A percentile compares a stretch with the other conserved stretches of the same genome.
phyloP scores from a whole-genome alignment of 2,888 invertebrate species.

The Yponomeuta cagnagella region DNA sequence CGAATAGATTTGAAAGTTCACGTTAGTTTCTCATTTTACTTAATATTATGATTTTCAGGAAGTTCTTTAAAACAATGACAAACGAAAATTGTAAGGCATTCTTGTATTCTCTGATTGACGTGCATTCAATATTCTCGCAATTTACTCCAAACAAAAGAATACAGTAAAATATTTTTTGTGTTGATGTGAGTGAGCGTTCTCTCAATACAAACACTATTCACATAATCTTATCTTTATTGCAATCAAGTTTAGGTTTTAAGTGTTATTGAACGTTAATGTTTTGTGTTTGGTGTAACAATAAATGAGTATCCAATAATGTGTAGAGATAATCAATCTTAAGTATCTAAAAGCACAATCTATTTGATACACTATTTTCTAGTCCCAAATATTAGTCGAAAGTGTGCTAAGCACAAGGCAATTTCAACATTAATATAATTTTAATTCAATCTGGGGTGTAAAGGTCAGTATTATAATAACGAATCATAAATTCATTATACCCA shows the following conservation, averaged over 20 bases:
- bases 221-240: background rate
- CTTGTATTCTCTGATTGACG: too few species aligned
- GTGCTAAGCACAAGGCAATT: constrained; percentile 37
- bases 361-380: constrained; percentile 31
- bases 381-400: constrained; percentile 25
- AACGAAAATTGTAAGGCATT: too few species aligned
- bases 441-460: constrained; percentile 21
- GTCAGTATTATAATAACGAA: constrained; percentile 24
- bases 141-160: too few species aligned
- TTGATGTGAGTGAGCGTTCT: background rate
- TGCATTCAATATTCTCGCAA: too few species aligned
- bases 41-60: too few species aligned
- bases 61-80: too few species aligned
- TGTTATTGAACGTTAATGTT: background rate
- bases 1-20: too few species aligned
- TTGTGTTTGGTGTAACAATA: background rate
- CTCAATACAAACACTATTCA: background rate
- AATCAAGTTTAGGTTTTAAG: background rate
- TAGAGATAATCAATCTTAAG: constrained; percentile 29
- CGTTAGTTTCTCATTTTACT: too few species aligned
- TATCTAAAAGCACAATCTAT: constrained; percentile 25
- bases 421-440: constrained; percentile 11
- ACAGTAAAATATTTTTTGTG: too few species aligned
- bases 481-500: constrained; percentile 33
- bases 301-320: background rate